Base-by-base conservation (phyloP, 2,113 vertebrate species). In the Eurystomus gularis region DNA sequence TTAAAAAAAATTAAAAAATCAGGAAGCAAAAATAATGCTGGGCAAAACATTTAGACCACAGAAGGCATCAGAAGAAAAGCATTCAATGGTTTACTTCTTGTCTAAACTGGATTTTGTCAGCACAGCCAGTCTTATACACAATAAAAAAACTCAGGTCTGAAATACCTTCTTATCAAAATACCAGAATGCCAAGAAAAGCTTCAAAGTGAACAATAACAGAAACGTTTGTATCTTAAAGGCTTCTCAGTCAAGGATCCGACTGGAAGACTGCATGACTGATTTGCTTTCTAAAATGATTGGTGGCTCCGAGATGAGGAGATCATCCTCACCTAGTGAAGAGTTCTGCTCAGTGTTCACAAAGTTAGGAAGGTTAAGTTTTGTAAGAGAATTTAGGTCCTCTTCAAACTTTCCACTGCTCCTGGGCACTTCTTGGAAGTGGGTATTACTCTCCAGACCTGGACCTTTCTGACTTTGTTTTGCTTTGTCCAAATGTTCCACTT, bases 351-450 rank as follows among this genome's bases (percentile, higher is more conserved):
- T 98, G 95, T 98, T 99, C 95, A 99, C 98, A 39, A 99, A 99
- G 91, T 99, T 99, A 9, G 99, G 99, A 91, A 99, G 99, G 96
- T 99, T 98, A 90, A 99, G 99, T 84, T 99, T 98, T 65, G 98
- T 96, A 55, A 98, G 97, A 83, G 97, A 97, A 39, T 94, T 97
- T 18, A 98, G 64, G 76, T 98, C 97, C 93, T 98, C 95, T 64
- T 97, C 97, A 42, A 91, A 88, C 28, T 10, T 94, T 92, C 82
- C 85, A 12, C 82, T 46, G 58, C 93, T 97, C 75, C 94, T 75
- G 87, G 94, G 79, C 91, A 89, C 86, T 73, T 97, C 98, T 58
- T 97, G 98, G 64, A 97, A 94, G 14, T 82, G 79, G 57, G 60
- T 94, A 16, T 91, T 82, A 13, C 87, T 96, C 65, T 97, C 97